phyloP scores from a whole-genome alignment of 2,888 invertebrate species.

The Apodemia zela region DNA sequence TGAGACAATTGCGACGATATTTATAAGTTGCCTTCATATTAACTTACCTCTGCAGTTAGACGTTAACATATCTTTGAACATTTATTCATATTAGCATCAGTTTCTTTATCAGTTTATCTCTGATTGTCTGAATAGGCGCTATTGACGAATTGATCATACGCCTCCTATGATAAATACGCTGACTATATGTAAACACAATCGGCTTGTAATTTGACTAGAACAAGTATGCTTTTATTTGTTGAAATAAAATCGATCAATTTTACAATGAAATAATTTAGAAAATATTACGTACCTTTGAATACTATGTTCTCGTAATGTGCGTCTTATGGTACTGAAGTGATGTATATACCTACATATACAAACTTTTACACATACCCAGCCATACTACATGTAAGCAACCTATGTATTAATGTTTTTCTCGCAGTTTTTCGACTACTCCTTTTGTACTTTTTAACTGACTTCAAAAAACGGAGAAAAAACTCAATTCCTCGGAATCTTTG shows the following conservation, averaged over 20 bases:
- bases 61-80: constrained; percentile 71
- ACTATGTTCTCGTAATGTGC: not conserved
- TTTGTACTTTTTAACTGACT: too few relatives aligned
- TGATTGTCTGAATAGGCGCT: constrained; percentile 61
- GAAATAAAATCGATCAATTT: not conserved
- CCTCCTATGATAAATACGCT: constrained; percentile 62
- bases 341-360: too few relatives aligned
- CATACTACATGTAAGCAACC: too few relatives aligned
- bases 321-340: too few relatives aligned
- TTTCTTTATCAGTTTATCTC: constrained; percentile 75
- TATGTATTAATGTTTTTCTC: too few relatives aligned
- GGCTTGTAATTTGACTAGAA: constrained; percentile 43
- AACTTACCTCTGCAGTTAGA: constrained; percentile 39
- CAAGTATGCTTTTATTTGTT: not conserved
- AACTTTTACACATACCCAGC: too few relatives aligned
- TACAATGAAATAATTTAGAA: not conserved
- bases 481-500: too few relatives aligned
- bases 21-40: constrained; percentile 39
- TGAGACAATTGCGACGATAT: constrained; percentile 24
- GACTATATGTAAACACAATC: constrained; percentile 68
- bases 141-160: constrained; percentile 50
- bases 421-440: too few relatives aligned
- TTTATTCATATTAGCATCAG: constrained; percentile 78
- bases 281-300: not conserved
- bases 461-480: too few relatives aligned